Evolutionary conservation across 2,797 vertebrate species (phyloP).

Genomic region (Bradypus variegatus): DNA sequence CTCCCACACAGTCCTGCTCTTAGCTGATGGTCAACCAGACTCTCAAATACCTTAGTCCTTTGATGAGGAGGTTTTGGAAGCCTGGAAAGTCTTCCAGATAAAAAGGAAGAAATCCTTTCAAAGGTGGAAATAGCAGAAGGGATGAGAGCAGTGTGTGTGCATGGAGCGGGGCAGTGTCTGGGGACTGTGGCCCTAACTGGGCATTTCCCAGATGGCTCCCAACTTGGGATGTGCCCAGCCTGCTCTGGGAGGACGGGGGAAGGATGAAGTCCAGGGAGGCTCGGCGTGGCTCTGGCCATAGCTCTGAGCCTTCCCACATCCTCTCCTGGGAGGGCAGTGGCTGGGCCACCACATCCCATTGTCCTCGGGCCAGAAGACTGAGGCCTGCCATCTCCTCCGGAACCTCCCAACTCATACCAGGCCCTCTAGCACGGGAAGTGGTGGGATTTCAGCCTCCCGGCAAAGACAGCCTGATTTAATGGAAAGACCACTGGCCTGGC

Average conservation of each 20-base stretch:
- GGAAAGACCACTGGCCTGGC: not conserved
- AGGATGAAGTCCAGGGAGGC: rapidly evolving
- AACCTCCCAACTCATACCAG: not conserved
- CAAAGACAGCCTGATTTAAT: not conserved
- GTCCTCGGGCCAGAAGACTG: not conserved
- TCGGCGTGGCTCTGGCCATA: not conserved
- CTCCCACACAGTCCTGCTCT: not conserved
- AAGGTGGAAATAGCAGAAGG: not conserved
- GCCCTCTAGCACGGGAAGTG: rapidly evolving
- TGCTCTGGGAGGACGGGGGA: not conserved
- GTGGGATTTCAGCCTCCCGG: not conserved
- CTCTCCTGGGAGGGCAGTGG: not conserved
- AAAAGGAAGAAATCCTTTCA: not conserved
- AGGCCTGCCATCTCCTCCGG: not conserved
- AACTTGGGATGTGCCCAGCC: not conserved
- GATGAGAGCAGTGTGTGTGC: not conserved
- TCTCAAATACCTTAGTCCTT: not conserved
- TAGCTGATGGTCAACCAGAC: not conserved
- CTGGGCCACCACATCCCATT: too few species aligned
- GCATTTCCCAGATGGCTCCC: not conserved
- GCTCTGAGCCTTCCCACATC: not conserved
- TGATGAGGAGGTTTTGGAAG: not conserved
- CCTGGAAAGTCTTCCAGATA: not conserved
- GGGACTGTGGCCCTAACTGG: not conserved
- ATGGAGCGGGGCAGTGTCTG: too few species aligned